Percentiles rank a stretch among this genome's conserved stretches.
phyloP scores from a whole-genome alignment of 2,888 invertebrate genomes.

The Pyrocoelia pectoralis region DNA sequence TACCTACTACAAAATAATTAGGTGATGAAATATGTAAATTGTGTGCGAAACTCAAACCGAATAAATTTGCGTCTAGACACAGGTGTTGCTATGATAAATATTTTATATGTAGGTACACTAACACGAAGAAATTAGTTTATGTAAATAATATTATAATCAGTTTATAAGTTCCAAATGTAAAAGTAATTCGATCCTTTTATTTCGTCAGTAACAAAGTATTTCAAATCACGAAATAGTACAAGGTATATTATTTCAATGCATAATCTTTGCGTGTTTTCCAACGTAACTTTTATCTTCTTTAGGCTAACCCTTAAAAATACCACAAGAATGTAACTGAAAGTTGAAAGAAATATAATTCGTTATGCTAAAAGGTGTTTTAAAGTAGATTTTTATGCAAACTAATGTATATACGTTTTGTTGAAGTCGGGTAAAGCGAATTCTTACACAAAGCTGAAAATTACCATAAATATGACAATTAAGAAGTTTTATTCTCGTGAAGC shows the following conservation, averaged over 20 bases:
- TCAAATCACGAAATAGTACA: background rate
- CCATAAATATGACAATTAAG: slow-evolving; percentile 49
- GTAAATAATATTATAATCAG: slow-evolving; percentile 9
- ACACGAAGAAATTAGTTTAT: slow-evolving; percentile 6
- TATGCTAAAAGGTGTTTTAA: slow-evolving; percentile 20
- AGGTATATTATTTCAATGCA: background rate
- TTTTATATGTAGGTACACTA: background rate
- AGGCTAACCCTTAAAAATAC: background rate
- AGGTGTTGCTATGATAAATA: slow-evolving; percentile 9
- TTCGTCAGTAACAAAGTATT: slow-evolving; percentile 9
- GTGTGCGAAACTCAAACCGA: background rate
- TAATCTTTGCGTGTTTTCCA: slow-evolving; percentile 8
- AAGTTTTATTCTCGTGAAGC: slow-evolving; percentile 44
- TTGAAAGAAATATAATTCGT: slow-evolving; percentile 17
- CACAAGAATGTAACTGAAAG: background rate
- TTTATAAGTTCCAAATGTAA: background rate
- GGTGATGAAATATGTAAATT: background rate
- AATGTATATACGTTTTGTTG: slow-evolving; percentile 22
- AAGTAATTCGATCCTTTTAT: background rate
- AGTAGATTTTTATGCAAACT: slow-evolving; percentile 26
- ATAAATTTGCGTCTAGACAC: background rate
- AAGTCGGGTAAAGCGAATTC: slow-evolving; percentile 21
- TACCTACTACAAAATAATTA: no score
- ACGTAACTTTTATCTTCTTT: background rate
- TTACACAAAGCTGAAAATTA: slow-evolving; percentile 41